Conservation (phyloP, 2,888 invertebrate genomes). For the Dicyrtomina minuta region DNA sequence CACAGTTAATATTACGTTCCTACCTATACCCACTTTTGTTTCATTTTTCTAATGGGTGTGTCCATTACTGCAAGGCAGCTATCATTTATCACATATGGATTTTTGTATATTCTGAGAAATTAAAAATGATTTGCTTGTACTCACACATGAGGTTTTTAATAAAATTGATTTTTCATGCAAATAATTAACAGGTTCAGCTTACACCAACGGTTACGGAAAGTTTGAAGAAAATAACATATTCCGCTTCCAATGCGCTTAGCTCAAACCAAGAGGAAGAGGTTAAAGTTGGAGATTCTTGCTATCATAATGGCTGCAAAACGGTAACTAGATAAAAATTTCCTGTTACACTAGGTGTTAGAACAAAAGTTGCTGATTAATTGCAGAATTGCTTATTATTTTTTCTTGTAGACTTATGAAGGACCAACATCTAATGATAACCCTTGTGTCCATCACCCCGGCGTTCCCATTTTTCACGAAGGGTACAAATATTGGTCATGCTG, state of each 20-base stretch:
- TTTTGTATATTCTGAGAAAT: no score
- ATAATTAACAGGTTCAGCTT: constrained; percentile 10
- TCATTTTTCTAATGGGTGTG: no score
- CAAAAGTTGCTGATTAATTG: background rate
- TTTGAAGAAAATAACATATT: constrained; percentile 21
- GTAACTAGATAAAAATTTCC: constrained; percentile 55
- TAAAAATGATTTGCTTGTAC: no score
- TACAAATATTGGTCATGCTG: constrained; percentile 98
- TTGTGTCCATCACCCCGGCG: constrained; percentile 83
- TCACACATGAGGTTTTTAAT: no score
- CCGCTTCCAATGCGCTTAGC: background rate
- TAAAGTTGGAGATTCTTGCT: constrained; percentile 75
- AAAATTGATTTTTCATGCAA: no score
- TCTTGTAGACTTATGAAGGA: constrained; percentile 64
- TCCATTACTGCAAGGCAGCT: no score
- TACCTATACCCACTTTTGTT: no score
- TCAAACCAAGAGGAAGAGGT: constrained; percentile 57
- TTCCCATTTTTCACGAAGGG: constrained; percentile 93
- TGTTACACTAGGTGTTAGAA: no score
- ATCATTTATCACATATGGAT: no score
- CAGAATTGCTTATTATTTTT: background rate
- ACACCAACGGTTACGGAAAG: constrained; percentile 14
- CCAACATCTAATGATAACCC: constrained; percentile 63
- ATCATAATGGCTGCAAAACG: constrained; percentile 76
- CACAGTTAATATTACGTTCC: no score